These are phyloP conservation scores for Lordiphosa stackelbergi DNA, from an alignment of 1,140 invertebrate genomes.

Conservation along the genomic window DNA sequence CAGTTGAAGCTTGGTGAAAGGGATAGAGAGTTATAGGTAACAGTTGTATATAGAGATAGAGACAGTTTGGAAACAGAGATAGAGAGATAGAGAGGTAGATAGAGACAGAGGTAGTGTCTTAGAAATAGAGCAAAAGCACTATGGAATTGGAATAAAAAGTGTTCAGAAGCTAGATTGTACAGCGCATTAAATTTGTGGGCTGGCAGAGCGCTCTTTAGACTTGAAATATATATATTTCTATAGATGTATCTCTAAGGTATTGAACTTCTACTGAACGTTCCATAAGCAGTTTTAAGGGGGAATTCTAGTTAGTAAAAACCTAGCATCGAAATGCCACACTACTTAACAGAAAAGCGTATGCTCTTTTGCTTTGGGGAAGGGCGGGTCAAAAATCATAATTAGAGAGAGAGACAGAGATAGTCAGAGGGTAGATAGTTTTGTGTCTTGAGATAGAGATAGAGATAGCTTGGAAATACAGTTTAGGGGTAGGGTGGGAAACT, in stretches of 20 bases:
- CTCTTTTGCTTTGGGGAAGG: constrained; percentile 36
- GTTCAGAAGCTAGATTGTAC: constrained; percentile 65
- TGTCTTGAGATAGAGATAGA: constrained; percentile 20
- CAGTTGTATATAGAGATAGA: constrained; percentile 38
- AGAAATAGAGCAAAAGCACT: constrained; percentile 69
- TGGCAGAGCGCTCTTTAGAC: constrained; percentile 68
- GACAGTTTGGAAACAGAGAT: constrained; percentile 37
- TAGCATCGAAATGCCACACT: constrained; percentile 60
- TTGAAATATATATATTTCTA: constrained; percentile 61
- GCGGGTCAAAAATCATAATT: constrained; percentile 42
- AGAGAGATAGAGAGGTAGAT: constrained; percentile 46
- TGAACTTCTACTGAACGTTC: constrained; percentile 47
- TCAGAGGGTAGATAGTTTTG: constrained; percentile 1
- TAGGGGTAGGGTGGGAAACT: constrained; percentile 24
- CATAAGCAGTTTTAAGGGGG: constrained; percentile 28
- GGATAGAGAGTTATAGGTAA: constrained; percentile 43
- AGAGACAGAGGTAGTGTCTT: constrained; percentile 39
- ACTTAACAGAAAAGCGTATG: constrained; percentile 49
- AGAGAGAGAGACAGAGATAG: constrained; percentile 18
- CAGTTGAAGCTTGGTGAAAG: constrained; percentile 59
- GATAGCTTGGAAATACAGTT: constrained; percentile 40
- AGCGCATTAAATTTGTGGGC: constrained; percentile 68
- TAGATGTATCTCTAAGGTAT: constrained; percentile 32
- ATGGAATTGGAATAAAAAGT: constrained; percentile 52
- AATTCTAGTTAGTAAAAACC: constrained; percentile 28